phyloP scores from a whole-genome alignment of 2,113 vertebrate species.

The Mormyrus lacerda region DNA sequence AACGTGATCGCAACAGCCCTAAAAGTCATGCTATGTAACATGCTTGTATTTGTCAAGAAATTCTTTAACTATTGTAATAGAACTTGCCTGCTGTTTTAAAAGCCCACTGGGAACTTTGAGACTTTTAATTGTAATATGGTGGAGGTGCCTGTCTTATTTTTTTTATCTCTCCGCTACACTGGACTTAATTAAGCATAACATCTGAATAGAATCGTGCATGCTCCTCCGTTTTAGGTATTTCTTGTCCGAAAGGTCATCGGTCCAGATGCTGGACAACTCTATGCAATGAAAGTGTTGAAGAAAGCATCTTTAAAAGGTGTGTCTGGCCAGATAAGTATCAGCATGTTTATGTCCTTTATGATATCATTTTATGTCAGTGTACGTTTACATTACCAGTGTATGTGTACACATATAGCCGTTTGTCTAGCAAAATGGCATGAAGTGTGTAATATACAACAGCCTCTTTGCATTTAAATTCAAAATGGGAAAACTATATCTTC shows the following conservation, averaged over 20 bases:
- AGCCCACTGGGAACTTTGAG: background rate
- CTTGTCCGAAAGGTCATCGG: conserved; percentile 87
- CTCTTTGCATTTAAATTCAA: background rate
- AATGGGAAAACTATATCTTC: background rate
- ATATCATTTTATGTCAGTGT: background rate
- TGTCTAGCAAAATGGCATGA: conserved; percentile 37
- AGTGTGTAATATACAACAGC: background rate
- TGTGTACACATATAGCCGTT: conserved; percentile 25
- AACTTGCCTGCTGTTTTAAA: background rate
- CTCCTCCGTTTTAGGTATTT: conserved; percentile 70
- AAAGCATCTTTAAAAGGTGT: conserved; percentile 96
- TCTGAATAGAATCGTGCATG: background rate
- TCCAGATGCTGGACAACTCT: conserved; percentile 89
- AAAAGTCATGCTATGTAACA: background rate
- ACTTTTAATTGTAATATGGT: background rate
- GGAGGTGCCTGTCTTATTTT: background rate
- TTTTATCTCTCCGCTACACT: background rate
- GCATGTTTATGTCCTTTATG: background rate
- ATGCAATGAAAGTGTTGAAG: conserved; percentile 98
- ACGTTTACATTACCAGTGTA: background rate
- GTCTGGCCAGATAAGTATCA: background rate
- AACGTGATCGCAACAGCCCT: too few species aligned
- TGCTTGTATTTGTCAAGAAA: background rate
- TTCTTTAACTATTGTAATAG: background rate
- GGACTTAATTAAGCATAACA: background rate